These are phyloP conservation scores for Pyrocoelia pectoralis DNA, from an alignment of 2,888 invertebrate genomes.

Conservation along the genomic window DNA sequence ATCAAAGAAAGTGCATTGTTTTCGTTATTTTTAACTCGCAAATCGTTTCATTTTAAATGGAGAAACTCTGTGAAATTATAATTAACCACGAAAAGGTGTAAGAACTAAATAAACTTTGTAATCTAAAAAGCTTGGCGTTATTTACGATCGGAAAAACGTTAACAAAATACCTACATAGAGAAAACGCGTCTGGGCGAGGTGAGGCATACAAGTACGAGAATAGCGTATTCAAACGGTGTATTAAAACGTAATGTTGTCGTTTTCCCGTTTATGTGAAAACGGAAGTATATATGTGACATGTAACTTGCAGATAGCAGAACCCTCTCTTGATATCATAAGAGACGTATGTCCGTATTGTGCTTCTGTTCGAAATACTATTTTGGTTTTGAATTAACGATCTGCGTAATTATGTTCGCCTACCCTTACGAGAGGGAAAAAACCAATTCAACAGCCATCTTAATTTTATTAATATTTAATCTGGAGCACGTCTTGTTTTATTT, in stretches of 20 bases:
- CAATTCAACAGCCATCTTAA: neutral
- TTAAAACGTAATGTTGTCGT: neutral
- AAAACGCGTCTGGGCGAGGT: too few relatives aligned
- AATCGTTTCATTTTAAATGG: neutral
- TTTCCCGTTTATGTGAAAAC: constrained; percentile 1
- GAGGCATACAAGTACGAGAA: too few relatives aligned
- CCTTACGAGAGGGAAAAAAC: too few relatives aligned
- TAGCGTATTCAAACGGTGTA: neutral
- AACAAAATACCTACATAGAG: too few relatives aligned
- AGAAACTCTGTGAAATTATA: neutral
- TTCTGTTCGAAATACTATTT: neutral
- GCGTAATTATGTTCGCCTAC: neutral
- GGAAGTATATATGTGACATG: constrained; percentile 7
- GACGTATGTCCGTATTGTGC: neutral
- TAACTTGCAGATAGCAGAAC: constrained; percentile 4
- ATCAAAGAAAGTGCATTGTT: neutral
- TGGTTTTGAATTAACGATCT: neutral
- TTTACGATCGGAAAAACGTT: too few relatives aligned
- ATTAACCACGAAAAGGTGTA: neutral
- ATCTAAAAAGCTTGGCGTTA: too few relatives aligned
- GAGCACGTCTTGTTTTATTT: neutral
- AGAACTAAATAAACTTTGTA: too few relatives aligned
- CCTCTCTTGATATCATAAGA: neutral
- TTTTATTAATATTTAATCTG: neutral
- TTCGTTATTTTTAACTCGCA: neutral